Evolutionary conservation across 2,797 vertebrate species (phyloP).

Genomic region (Gobionotothen gibberifrons): DNA sequence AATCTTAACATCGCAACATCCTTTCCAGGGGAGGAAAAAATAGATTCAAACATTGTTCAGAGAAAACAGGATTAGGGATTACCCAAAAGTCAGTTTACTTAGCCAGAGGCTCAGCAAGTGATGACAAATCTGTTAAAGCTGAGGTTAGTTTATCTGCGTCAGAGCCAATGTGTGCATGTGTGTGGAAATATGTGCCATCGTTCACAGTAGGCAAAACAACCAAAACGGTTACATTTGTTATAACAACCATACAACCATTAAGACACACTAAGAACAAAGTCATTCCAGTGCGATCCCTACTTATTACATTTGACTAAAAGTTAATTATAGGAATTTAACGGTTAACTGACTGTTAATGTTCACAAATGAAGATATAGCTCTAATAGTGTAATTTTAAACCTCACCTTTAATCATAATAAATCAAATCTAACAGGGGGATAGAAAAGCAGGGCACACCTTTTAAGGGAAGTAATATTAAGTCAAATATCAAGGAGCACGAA

Average conservation of each 20-base stretch:
- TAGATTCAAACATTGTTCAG: constrained; percentile 39
- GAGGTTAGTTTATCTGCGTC: constrained; percentile 54
- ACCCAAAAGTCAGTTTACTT: constrained; percentile 59
- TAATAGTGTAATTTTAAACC: constrained; percentile 1
- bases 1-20: constrained; percentile 1
- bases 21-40: constrained; percentile 35
- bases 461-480: constrained; percentile 41
- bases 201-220: constrained; percentile 55
- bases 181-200: constrained; percentile 43
- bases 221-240: constrained; percentile 35
- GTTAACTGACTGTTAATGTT: constrained; percentile 10
- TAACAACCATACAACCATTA: constrained; percentile 8
- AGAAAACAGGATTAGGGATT: constrained; percentile 57
- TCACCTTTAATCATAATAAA: constrained; percentile 6
- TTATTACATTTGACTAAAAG: no score
- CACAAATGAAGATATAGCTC: constrained; percentile 1
- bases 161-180: constrained; percentile 42
- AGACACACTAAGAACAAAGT: constrained; percentile 13
- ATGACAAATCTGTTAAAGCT: constrained; percentile 71
- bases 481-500: constrained; percentile 59
- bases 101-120: constrained; percentile 37
- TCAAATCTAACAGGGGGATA: neutral
- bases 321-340: neutral
- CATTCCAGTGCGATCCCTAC: neutral
- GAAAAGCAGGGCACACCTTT: neutral